phyloP scores from a whole-genome alignment of 2,888 invertebrate genomes.

The Thecocarcelia acutangulata region DNA sequence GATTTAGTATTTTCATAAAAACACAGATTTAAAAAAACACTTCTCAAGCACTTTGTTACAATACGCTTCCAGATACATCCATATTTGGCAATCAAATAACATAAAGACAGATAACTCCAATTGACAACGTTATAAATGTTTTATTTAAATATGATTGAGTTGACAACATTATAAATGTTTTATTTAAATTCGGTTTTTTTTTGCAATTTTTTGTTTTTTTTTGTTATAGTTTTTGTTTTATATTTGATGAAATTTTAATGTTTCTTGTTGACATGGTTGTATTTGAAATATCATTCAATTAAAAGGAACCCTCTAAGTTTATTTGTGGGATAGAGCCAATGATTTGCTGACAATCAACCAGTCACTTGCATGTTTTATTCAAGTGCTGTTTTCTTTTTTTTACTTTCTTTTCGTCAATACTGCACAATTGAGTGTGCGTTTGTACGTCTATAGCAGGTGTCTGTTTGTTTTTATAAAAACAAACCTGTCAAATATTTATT shows the following conservation, averaged over 20 bases:
- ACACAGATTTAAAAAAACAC: too few relatives aligned
- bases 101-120: too few relatives aligned
- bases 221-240: background rate
- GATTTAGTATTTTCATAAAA: too few relatives aligned
- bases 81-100: too few relatives aligned
- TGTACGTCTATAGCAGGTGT: conserved; percentile 12
- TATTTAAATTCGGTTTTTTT: too few relatives aligned
- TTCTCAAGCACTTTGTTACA: too few relatives aligned
- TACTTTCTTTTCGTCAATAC: background rate
- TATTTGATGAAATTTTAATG: background rate
- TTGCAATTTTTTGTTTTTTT: too few relatives aligned
- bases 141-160: too few relatives aligned
- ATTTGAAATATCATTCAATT: conserved; percentile 44
- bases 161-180: too few relatives aligned
- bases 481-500: conserved; percentile 40
- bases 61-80: too few relatives aligned
- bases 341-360: conserved; percentile 13
- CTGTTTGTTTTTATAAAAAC: conserved; percentile 31
- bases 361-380: conserved; percentile 28
- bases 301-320: conserved; percentile 32
- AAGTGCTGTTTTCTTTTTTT: background rate
- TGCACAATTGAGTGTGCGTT: background rate
- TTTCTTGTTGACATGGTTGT: conserved; percentile 30
- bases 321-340: conserved; percentile 14
- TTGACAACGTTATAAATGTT: too few relatives aligned